Base-by-base conservation (phyloP, 2,113 vertebrate species). In the Ia io region DNA sequence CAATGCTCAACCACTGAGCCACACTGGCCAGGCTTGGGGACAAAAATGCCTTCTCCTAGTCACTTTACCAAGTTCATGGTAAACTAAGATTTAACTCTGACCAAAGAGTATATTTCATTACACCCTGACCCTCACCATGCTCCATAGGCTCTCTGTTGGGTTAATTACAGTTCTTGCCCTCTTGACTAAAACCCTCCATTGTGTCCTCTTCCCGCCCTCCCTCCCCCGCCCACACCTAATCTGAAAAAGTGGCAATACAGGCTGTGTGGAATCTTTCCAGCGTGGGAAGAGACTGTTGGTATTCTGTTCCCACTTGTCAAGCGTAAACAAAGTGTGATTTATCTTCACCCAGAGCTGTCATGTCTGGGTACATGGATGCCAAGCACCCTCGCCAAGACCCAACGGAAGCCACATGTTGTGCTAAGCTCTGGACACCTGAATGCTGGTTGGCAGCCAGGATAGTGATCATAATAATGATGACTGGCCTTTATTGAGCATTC, bases 71-170 rank as follows among this genome's bases (percentile, higher is more conserved):
- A 82, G 1, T 32, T 28, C 67, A 1, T 14, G 28, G 22, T 16
- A 16, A 78, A 76, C 51, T 14, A 20, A 69, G 47, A 47, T 22
- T 63, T 63, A 51, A 56, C 23, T 20, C 61, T 69, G 47, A 42
- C 78, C 28, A 6, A 56, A 74, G 67, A 10, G 32, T 23, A 0
- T 17, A 7, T 17, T 6, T 9, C 28, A 1, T 23, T 73, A n/a
- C 1, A 0, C 4, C 67, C 59, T 0, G 40, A 2, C 0, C 30
- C 53, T 86, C 42, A 1, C 28, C n/a, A 2, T 13, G 11, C 8
- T 30, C 16, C 67, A 17, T 30, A 89, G 47, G 42, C 32, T 37
- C 77, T 32, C 69, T 51, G 5, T 11, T 6, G 13, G n/a, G 5
- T 28, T 67, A 49, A 67, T 2, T 0, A 47, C 8, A 67, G 65